Percentiles rank a stretch among this genome's conserved stretches.
Evolutionary conservation across 2,797 vertebrate species (phyloP).

Genomic region (Heteromormyrus szaboi): DNA sequence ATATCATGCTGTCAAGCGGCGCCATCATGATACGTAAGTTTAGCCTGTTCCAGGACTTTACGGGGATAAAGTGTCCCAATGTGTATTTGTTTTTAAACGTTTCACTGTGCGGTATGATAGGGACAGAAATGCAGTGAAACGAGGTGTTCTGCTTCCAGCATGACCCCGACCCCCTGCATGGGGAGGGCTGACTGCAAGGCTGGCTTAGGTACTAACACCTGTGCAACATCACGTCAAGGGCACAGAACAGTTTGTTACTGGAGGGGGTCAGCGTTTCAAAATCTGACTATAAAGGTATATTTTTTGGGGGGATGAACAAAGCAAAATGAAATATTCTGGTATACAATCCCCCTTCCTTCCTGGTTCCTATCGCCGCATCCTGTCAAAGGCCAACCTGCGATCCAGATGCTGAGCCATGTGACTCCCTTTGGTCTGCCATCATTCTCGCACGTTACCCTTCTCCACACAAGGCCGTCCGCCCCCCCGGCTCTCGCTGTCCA

Average conservation of each 20-base stretch:
- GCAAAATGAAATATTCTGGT: background rate
- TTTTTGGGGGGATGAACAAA: background rate
- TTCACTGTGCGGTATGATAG: background rate
- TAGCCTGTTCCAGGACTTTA: background rate
- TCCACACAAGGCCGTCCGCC: background rate
- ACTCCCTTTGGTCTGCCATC: background rate
- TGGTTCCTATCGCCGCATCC: background rate
- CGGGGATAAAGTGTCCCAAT: background rate
- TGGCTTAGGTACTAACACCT: constrained; percentile 13
- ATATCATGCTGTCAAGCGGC: background rate
- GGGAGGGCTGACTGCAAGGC: background rate
- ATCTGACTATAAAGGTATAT: background rate
- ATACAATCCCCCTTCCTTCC: background rate
- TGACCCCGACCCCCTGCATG: constrained; percentile 8
- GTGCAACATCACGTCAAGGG: background rate
- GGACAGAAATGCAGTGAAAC: background rate
- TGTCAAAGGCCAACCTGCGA: background rate
- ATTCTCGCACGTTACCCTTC: background rate
- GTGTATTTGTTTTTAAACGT: background rate
- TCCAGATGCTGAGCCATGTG: background rate
- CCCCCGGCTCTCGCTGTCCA: constrained; percentile 18
- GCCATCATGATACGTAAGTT: background rate
- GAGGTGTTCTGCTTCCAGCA: background rate
- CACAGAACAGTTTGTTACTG: background rate
- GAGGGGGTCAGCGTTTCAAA: background rate